These are phyloP conservation scores for Cladopsammia gracilis DNA, from an alignment of 64 coral and sea anemone species.

Conservation along the genomic window DNA sequence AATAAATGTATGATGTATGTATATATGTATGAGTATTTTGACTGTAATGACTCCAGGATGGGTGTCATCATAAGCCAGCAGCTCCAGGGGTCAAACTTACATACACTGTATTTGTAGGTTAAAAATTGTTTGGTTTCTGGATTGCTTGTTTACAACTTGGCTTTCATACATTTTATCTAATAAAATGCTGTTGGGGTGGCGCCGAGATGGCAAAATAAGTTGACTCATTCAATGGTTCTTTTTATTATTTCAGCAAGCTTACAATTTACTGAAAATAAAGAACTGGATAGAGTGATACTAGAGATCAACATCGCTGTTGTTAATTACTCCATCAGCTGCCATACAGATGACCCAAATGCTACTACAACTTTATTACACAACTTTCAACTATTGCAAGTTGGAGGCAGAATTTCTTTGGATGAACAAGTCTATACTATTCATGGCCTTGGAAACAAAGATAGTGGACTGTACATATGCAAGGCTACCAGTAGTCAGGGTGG, in stretches of 20 bases:
- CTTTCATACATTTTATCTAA: too few species aligned
- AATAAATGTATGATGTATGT: too few species aligned
- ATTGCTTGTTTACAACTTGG: too few species aligned
- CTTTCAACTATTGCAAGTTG: background rate
- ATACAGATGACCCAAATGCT: constrained; percentile 68
- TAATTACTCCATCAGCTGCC: background rate
- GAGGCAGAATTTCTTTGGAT: constrained; percentile 14
- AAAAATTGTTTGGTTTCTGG: too few species aligned
- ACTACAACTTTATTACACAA: constrained; percentile 18
- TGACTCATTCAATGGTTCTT: background rate
- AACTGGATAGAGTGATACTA: background rate
- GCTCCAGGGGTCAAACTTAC: too few species aligned
- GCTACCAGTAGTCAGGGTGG: background rate
- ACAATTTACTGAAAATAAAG: background rate
- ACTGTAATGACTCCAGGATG: too few species aligned
- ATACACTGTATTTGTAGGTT: too few species aligned
- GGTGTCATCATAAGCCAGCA: too few species aligned
- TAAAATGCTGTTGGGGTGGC: too few species aligned
- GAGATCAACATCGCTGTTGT: constrained; percentile 9
- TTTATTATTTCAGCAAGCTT: constrained; percentile 12
- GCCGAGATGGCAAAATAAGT: too few species aligned
- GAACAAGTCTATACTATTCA: constrained; percentile 27
- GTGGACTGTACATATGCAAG: background rate
- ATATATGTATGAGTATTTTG: too few species aligned
- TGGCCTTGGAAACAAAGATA: background rate